Conservation (phyloP, 2,888 invertebrate species). For the Tetragonula carbonaria region DNA sequence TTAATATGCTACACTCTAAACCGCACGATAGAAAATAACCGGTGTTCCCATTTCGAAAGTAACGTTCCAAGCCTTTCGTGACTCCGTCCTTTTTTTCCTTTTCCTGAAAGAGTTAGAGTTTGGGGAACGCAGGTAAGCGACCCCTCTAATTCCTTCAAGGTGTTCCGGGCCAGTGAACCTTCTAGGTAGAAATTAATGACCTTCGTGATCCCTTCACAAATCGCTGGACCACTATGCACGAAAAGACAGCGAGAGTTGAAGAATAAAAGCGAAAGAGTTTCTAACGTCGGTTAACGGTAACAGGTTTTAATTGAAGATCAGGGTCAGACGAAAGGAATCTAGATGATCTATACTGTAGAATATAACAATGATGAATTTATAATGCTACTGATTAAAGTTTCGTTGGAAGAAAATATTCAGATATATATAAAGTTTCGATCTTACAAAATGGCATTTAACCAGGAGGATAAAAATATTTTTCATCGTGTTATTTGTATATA, state of each 20-base stretch:
- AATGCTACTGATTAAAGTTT: no score
- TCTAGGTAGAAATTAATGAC: slow-evolving; percentile 28
- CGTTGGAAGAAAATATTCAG: no score
- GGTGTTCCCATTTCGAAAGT: not conserved
- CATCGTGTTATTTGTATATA: no score
- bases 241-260: slow-evolving; percentile 7
- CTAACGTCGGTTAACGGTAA: slow-evolving; percentile 26
- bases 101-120: not conserved
- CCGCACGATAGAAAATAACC: no score
- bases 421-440: no score
- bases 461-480: no score
- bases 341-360: no score
- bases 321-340: not conserved
- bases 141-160: slow-evolving; percentile 20
- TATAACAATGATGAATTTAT: not conserved
- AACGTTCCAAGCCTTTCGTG: slow-evolving; percentile 17
- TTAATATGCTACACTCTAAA: no score
- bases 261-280: slow-evolving; percentile 16
- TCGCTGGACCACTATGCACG: slow-evolving; percentile 16
- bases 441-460: no score
- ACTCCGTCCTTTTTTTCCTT: not conserved
- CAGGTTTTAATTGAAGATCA: slow-evolving; percentile 4
- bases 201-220: slow-evolving; percentile 37
- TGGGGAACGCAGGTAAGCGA: slow-evolving; percentile 30
- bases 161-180: slow-evolving; percentile 39